Base-by-base conservation (phyloP, 1,140 invertebrate genomes). In the Plectrocnemia conspersa region DNA sequence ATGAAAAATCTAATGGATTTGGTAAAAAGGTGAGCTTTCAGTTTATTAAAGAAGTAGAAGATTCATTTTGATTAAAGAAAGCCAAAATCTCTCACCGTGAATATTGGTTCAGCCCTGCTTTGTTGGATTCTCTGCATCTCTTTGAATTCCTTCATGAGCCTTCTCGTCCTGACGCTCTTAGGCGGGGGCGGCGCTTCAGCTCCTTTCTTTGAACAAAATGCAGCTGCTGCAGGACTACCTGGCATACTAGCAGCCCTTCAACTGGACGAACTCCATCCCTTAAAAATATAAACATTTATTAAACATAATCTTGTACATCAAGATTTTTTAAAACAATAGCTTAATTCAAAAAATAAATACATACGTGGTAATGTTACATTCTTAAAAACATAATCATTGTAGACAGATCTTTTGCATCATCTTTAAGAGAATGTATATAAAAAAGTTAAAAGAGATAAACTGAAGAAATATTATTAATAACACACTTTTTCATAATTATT, bases 71-170 rank as follows among this genome's bases (percentile, higher is more conserved):
- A n/a, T n/a, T n/a, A n/a, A n/a, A n/a, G n/a, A n/a, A n/a, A n/a
- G n/a, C n/a, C n/a, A n/a, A n/a, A n/a, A n/a, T n/a, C n/a, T n/a
- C n/a, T n/a, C n/a, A n/a, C 88, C 44, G 85, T 86, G 69, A 94
- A 97, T 0, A 89, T 78, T 1, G 89, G 86, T 63, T 84, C 81
- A 38, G 77, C 66, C 54, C 79, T 71, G 56, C 76, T 80, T 59
- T 79, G 75, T 59, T 85, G 84, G 36, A 80, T 71, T 61, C 81
- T 79, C 64, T 88, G 82, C 61, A 96, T 89, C 65, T 95, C 93
- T 55, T 85, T 82, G 33, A 92, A 82, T 66, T 97, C 93, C 69
- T 95, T 95, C 93, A 97, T 97, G 19, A 97, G 77, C 22, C 93
- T 77, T 36, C 85, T 77, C 4, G 86, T 79, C 23, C 88, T 77